A percentile compares a stretch with the other conserved stretches of the same genome.
Evolutionary conservation across 2,113 vertebrate species (phyloP).

Genomic region (Athene cunicularia): DNA sequence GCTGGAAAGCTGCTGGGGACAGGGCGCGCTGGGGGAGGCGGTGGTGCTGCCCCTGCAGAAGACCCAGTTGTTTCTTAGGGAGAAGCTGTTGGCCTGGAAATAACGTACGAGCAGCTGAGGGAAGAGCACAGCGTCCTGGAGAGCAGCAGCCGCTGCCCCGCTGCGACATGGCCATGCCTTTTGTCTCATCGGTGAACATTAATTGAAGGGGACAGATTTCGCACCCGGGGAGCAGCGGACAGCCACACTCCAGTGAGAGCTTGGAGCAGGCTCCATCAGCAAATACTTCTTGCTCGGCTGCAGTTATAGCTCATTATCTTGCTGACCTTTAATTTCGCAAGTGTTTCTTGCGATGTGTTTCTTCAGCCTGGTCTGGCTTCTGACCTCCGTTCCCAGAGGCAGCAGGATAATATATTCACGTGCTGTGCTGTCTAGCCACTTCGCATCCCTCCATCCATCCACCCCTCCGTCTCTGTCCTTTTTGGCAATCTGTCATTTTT

Average conservation of each 20-base stretch:
- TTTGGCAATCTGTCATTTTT: constrained; percentile 31
- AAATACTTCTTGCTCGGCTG: background rate
- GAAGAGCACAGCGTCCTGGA: background rate
- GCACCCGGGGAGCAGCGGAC: background rate
- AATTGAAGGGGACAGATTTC: background rate
- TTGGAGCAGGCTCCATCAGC: background rate
- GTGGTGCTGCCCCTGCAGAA: background rate
- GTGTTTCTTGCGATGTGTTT: background rate
- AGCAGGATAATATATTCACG: background rate
- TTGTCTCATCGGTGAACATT: accelerated
- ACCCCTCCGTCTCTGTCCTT: background rate
- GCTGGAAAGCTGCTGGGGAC: background rate
- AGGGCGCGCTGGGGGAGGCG: accelerated
- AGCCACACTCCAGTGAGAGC: background rate
- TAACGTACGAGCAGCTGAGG: accelerated
- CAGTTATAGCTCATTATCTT: background rate
- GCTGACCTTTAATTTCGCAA: background rate
- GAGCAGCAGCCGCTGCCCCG: background rate
- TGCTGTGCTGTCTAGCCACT: background rate
- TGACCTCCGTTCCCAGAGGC: background rate
- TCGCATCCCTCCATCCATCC: background rate
- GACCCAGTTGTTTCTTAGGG: background rate
- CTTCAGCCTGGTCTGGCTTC: background rate
- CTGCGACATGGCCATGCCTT: background rate
- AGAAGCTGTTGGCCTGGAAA: background rate